Percentiles rank a stretch among this genome's conserved stretches.
Conservation (phyloP, 2,888 invertebrate genomes). For the Miltochrista miniata region DNA sequence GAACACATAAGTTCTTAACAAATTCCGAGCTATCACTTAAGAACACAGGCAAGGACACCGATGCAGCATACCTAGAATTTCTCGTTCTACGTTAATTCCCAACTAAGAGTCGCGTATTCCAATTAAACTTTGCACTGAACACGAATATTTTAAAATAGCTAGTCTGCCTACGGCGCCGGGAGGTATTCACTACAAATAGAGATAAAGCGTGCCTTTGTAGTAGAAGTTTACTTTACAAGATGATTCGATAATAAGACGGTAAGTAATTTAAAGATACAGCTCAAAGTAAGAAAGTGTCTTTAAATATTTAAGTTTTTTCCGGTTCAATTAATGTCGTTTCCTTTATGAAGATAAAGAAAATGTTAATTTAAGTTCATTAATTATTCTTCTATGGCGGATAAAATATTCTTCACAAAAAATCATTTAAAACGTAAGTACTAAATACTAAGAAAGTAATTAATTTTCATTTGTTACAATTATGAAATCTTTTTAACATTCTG, state of each 20-base stretch:
- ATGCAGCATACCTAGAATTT: constrained; percentile 33
- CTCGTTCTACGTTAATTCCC: constrained; percentile 44
- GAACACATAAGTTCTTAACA: constrained; percentile 15
- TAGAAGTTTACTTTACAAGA: constrained; percentile 2
- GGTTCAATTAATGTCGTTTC: not conserved
- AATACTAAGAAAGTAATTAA: too few species aligned
- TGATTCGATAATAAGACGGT: not conserved
- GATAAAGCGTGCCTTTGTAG: constrained; percentile 22
- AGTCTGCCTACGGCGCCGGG: constrained; percentile 15
- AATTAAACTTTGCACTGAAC: constrained; percentile 63
- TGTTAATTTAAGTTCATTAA: not conserved
- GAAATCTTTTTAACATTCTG: too few species aligned
- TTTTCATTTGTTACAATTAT: constrained; percentile 27
- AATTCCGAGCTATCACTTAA: constrained; percentile 4
- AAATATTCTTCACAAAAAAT: not conserved
- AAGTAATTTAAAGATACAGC: not conserved
- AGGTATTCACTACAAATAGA: constrained; percentile 27
- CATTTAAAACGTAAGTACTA: not conserved
- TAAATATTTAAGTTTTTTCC: not conserved
- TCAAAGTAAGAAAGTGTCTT: not conserved
- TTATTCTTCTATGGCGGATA: not conserved
- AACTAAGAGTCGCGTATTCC: constrained; percentile 49
- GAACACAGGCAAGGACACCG: constrained; percentile 12
- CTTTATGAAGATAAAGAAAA: not conserved
- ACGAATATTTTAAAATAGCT: constrained; percentile 61